Percentiles rank a stretch among this genome's conserved stretches.
phyloP scores from a whole-genome alignment of 2,888 invertebrate species.

The Psococerastis gibbosa region DNA sequence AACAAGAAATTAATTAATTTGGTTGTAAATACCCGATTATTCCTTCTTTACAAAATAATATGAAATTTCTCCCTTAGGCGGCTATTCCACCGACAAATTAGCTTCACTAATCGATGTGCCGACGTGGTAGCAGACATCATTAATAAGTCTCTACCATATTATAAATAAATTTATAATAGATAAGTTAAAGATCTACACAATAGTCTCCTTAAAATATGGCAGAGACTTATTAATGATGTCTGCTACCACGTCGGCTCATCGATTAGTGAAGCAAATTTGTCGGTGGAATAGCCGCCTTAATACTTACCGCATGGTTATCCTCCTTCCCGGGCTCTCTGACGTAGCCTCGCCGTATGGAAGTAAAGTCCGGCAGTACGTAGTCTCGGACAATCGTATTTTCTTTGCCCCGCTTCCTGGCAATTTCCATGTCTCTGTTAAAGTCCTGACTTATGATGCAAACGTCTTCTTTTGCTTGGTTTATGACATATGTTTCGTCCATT shows the following conservation, averaged over 20 bases:
- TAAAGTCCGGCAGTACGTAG: constrained; percentile 93
- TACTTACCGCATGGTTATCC: constrained; percentile 14
- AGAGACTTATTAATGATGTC: too few species aligned
- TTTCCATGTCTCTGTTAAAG: constrained; percentile 60
- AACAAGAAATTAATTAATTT: too few species aligned
- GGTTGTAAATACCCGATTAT: neutral
- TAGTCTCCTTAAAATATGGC: too few species aligned
- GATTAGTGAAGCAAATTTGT: too few species aligned
- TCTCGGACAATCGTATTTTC: constrained; percentile 61
- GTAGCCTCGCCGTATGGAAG: constrained; percentile 66
- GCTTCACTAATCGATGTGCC: too few species aligned
- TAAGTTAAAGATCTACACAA: too few species aligned
- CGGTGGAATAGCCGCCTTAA: neutral
- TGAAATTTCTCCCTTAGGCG: too few species aligned
- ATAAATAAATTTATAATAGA: neutral
- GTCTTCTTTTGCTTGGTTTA: constrained; percentile 97
- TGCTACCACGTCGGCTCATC: too few species aligned
- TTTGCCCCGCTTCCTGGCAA: constrained; percentile 36
- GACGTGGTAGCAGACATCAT: too few species aligned
- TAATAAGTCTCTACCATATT: too few species aligned
- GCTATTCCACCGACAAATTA: too few species aligned
- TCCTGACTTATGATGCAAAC: constrained; percentile 80
- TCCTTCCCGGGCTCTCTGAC: constrained; percentile 28
- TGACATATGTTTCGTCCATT: constrained; percentile 96
- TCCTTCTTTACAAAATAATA: too few species aligned